Base-by-base conservation (phyloP, 37 sponge, comb jelly and placozoan species). In the Halichondria panicea region DNA sequence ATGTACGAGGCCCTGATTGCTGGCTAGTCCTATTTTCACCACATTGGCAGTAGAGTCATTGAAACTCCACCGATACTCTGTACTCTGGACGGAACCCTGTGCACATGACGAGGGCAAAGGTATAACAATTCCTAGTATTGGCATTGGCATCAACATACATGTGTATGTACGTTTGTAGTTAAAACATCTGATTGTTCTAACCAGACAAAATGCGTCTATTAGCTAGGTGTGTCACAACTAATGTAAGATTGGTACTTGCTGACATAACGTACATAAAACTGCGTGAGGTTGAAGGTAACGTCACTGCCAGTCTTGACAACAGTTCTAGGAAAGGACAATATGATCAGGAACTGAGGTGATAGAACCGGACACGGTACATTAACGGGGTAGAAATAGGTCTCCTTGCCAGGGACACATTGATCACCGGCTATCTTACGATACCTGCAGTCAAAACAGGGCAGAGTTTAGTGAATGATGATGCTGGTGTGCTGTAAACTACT, bases 391-490 rank as follows among this genome's bases (percentile, higher is more conserved):
- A 70, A 84, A 60, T 59, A 72, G 3, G 62, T 63, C 12, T 76
- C 85, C 70, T 25, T n/a, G 5, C 62, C 74, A 35, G 19, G 72
- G 6, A 72, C 27, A 70, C 91, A 90, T 24, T 34, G 68, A 40
- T 90, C 91, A 1, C 81, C 87, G 22, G 86, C 81, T 30, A 90
- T 67, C 60, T 34, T 80, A 11, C 91, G 86, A 74, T 90, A 90
- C 28, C 90, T 89, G 28, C 6, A 38, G 24, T 62, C 22, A 42
- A 70, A 21, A 32, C 21, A 43, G 54, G 25, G 45, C 9, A 59
- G 21, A 24, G 60, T 27, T n/a, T 27, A 28, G 34, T 63, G 35
- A 63, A 35, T 33, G 32, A 63, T 19, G n/a, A n/a, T n/a, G n/a
- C n/a, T n/a, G n/a, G n/a, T n/a, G 11, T 11, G 15, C 13, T 15